Evolutionary conservation across 2,888 invertebrate genomes (phyloP), one percentile per base, ranked within the genome.

Genomic region (Mycalesis mineus): DNA sequence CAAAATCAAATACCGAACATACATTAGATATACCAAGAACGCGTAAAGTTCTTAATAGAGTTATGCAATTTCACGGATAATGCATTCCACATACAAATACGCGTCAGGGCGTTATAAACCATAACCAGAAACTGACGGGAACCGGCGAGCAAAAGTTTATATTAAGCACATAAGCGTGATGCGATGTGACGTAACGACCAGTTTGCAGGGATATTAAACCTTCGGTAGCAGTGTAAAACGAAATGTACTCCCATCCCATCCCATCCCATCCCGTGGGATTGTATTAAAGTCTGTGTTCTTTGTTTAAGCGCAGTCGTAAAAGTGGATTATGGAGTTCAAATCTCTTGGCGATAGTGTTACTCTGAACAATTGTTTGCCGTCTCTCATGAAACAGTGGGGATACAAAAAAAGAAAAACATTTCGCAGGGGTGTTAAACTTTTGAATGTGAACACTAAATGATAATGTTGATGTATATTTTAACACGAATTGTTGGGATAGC

Each of bases 241-340:
- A 9, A 31, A 45, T 29, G 28, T 31, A 31, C 45, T 31, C 37
- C 2, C 37, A 15, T 45, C 14, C 5, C 39, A 17, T 45, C 15
- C 9, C 45, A 45, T 33, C 33, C 11, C 47, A 17, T 48, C 49
- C 22, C 37, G 5, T 33, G 37, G 22, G 49, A 49, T 37, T 37
- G 37, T 33, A 39, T 49, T 22, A 49, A 13, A 29, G 37, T 49
- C 48, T n/a, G 37, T 39, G 37, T 28, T 28, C 37, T 49, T 49
- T 49, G 37, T 49, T 49, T 37, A 49, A 49, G 13, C 37, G 39
- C n/a, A 9, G 6, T 37, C 37, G 37, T 49, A 49, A 28, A 49
- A 37, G n/a, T 39, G 36, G 37, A 49, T 49, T 49, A 49, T 37
- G 28, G 36, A 49, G 45, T 55, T 55, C 39, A 40, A 55, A 47